These are phyloP conservation scores for Charina bottae DNA, from an alignment of 2,113 vertebrate genomes.

Conservation along the genomic window DNA sequence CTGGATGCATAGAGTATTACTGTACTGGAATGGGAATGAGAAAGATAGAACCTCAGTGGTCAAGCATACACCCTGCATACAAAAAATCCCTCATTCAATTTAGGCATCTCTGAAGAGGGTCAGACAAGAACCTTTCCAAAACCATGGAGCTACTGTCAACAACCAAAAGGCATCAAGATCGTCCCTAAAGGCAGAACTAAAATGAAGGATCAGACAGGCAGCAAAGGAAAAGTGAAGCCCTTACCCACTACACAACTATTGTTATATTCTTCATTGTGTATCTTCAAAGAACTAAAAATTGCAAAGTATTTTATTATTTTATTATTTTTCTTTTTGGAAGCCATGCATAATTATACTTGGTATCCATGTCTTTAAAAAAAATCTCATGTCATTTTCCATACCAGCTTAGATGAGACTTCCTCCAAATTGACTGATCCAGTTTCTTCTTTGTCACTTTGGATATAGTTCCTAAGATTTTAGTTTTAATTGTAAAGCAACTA, in stretches of 20 bases:
- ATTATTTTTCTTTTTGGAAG: neutral
- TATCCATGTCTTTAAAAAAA: neutral
- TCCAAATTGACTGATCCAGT: accelerated
- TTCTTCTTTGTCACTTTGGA: neutral
- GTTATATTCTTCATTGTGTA: conserved; percentile 13
- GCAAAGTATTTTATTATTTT: conserved; percentile 47
- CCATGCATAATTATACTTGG: neutral
- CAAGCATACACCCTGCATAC: neutral
- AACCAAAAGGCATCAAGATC: neutral
- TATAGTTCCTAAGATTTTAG: neutral
- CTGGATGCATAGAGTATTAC: neutral
- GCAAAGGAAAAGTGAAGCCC: neutral
- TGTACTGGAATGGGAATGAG: neutral
- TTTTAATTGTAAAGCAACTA: conserved; percentile 15
- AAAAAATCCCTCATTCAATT: neutral
- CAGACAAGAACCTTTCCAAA: neutral
- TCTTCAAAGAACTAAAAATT: conserved; percentile 20
- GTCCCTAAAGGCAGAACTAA: neutral
- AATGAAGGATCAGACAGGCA: conserved; percentile 1
- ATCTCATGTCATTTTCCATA: neutral
- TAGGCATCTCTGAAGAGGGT: neutral
- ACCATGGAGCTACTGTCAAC: neutral
- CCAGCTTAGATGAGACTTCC: accelerated
- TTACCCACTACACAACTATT: neutral
- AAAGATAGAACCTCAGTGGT: neutral